These are phyloP conservation scores for Drosophila sproati DNA, from an alignment of 1,140 invertebrate genomes.

Conservation along the genomic window DNA sequence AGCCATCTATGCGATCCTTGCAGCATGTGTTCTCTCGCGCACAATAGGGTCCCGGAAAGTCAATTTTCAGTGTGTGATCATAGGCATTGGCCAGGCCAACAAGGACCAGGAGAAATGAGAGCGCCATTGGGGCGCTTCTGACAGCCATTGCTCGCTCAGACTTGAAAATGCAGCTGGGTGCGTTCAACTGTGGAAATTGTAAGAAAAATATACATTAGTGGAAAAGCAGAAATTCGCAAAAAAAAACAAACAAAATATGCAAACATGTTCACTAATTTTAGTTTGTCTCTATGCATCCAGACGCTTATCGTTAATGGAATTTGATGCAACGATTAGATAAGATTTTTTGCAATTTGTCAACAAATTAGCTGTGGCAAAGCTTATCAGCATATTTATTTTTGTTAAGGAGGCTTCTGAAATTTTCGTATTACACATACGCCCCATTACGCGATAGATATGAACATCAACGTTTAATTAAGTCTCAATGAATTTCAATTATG, in stretches of 20 bases:
- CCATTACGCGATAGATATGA: conserved; percentile 25
- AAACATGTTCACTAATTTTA: conserved; percentile 23
- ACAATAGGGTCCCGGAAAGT: conserved; percentile 82
- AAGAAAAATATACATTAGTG: not conserved
- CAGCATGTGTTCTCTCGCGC: conserved; percentile 87
- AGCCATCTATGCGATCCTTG: conserved; percentile 89
- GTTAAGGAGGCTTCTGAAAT: conserved; percentile 17
- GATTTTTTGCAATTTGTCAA: conserved; percentile 54
- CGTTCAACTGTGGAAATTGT: conserved; percentile 12
- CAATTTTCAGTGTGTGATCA: conserved; percentile 67
- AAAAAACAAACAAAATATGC: not conserved
- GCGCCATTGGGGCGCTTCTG: conserved; percentile 48
- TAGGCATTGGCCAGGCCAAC: conserved; percentile 53
- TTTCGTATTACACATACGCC: conserved; percentile 49
- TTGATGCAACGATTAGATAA: conserved; percentile 52
- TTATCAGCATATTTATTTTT: conserved; percentile 19
- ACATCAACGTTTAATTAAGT: conserved; percentile 36
- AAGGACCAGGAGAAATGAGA: conserved; percentile 41
- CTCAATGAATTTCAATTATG: conserved; percentile 41
- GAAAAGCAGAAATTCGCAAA: not conserved
- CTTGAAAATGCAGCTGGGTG: conserved; percentile 12
- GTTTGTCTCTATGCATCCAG: conserved; percentile 12
- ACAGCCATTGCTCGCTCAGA: conserved; percentile 42
- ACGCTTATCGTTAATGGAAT: conserved; percentile 19
- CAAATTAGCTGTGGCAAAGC: conserved; percentile 37